Conservation (phyloP, 2,113 vertebrate genomes). For the Tragelaphus scriptus region DNA sequence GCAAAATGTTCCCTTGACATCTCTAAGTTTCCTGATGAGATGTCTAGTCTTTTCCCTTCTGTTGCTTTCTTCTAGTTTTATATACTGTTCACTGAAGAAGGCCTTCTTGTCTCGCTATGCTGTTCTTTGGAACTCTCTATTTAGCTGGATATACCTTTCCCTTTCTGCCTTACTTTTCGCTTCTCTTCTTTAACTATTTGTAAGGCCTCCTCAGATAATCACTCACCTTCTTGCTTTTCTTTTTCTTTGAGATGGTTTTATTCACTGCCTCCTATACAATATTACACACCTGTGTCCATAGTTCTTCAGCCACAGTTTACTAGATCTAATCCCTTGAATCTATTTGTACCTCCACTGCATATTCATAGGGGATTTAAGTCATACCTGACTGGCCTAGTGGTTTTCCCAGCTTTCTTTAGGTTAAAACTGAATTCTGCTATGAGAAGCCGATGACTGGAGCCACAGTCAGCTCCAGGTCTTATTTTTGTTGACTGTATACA, state of each 20-base stretch:
- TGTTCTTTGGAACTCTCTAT: not conserved
- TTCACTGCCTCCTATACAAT: not conserved
- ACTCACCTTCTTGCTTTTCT: not conserved
- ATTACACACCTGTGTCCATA: not conserved
- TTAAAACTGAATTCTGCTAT: not conserved
- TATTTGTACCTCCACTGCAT: not conserved
- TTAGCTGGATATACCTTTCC: not conserved
- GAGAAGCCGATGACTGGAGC: not conserved
- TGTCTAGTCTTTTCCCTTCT: not conserved
- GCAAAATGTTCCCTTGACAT: not conserved
- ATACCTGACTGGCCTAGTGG: not conserved
- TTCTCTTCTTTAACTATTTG: not conserved
- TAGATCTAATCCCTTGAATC: not conserved
- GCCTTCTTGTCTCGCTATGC: not conserved
- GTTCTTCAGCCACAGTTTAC: not conserved
- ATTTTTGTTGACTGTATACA: not conserved
- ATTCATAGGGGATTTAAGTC: not conserved
- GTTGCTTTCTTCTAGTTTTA: not conserved
- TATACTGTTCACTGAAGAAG: not conserved
- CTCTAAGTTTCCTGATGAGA: not conserved
- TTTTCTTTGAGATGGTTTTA: not conserved
- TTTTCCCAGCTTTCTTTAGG: not conserved
- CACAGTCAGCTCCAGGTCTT: not conserved
- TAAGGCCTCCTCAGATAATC: not conserved
- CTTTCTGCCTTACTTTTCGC: not conserved